Evolutionary conservation across 1,140 invertebrate species (phyloP), one percentile per base, ranked within the genome.

Genomic region (Nomia melanderi): DNA sequence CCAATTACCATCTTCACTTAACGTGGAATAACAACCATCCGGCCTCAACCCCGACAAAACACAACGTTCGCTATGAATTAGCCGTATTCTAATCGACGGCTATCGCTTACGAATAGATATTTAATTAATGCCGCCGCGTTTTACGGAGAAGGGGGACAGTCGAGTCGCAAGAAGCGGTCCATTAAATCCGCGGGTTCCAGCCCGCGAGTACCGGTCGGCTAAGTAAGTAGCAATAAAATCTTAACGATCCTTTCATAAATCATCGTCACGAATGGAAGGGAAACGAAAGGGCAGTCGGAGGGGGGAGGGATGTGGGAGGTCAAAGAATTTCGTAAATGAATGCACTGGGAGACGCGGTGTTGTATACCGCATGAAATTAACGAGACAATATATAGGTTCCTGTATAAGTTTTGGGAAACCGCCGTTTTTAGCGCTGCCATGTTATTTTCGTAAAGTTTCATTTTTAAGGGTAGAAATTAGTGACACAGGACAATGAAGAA

Each of bases 191-290:
- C 39, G 14, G 14, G 36, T 36, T 17, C 12, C 23, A 9, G 23
- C 31, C n/a, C 20, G 27, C n/a, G 2, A 12, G 8, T 25, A 29
- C 0, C 62, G 33, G 25, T n/a, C n/a, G 12, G 12, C 3, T 14
- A 54, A 54, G 62, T 41, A 31, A 74, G 71, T 41, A 56, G 60
- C 73, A 59, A 75, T 69, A 69, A 75, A 75, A 69, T 75, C 72
- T 39, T 75, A 67, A 75, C 63, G 72, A 75, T 57, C 64, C 73
- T 75, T 67, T 67, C 73, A 36, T 75, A 69, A 69, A 75, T 75
- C 73, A 75, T 59, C 53, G 33, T 57, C 63, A 31, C 31, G 29
- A 9, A 4, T 50, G 41, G 41, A 44, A 44, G 41, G n/a, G n/a
- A n/a, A 44, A 12, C 14, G 2, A 17, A 17, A 44, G 41, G n/a